Evolutionary conservation across 2,113 vertebrate species (phyloP).

Genomic region (Diadophis punctatus): DNA sequence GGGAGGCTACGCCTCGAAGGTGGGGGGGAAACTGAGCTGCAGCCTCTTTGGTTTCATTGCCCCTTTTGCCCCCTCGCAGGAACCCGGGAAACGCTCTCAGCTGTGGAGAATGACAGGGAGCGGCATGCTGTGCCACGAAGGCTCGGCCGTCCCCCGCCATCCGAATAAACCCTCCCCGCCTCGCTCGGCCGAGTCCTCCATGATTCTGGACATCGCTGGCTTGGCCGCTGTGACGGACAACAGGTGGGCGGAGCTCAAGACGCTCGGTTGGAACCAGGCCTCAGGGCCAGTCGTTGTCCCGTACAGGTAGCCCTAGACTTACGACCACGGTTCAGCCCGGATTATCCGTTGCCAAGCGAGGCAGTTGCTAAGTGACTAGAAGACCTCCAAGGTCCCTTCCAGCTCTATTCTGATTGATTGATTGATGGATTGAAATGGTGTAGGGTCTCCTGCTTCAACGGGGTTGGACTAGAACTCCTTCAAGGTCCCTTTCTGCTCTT

Average conservation of each 20-base stretch:
- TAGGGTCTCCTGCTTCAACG: too few relatives aligned
- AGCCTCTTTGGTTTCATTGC: not conserved
- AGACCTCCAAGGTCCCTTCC: not conserved
- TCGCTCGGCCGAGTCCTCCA: conserved; percentile 75
- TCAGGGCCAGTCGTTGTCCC: not conserved
- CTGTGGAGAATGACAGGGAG: conserved; percentile 88
- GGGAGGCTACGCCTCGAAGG: too few relatives aligned
- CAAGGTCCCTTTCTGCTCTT: too few relatives aligned
- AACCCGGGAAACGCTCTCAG: conserved; percentile 95
- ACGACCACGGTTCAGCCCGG: too few relatives aligned
- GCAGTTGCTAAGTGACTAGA: not conserved
- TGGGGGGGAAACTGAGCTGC: not conserved
- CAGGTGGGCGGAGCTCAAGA: conserved; percentile 67
- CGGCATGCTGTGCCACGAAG: conserved; percentile 93
- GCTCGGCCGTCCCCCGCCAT: conserved; percentile 90
- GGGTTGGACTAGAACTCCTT: too few relatives aligned
- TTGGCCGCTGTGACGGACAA: conserved; percentile 94
- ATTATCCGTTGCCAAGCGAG: not conserved
- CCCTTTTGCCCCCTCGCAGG: conserved; percentile 63
- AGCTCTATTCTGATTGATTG: not conserved
- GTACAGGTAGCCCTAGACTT: fast-evolving
- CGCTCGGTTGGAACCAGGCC: not conserved
- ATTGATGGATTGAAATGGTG: too few relatives aligned
- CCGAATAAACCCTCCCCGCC: conserved; percentile 79
- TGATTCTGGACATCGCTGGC: conserved; percentile 93